Conservation (phyloP, 2,888 invertebrate species). For the Drymonia ruficornis region DNA sequence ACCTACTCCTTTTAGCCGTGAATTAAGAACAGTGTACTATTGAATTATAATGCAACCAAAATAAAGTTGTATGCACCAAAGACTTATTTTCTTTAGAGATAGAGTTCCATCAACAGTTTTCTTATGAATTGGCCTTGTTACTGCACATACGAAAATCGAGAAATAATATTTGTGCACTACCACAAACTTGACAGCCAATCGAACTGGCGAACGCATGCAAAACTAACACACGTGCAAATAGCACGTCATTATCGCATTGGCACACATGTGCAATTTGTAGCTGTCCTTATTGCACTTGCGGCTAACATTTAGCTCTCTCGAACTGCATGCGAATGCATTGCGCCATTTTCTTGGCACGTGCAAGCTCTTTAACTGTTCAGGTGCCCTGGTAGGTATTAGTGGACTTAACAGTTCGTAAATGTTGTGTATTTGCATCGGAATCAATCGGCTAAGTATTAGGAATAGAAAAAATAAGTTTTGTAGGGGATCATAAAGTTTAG, state of each 20-base stretch:
- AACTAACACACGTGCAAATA: constrained; percentile 44
- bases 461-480: no score
- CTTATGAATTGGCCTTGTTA: not conserved
- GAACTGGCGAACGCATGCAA: constrained; percentile 46
- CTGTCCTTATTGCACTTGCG: constrained; percentile 64
- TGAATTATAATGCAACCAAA: no score
- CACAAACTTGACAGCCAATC: constrained; percentile 49
- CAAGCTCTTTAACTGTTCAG: constrained; percentile 60
- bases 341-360: constrained; percentile 62
- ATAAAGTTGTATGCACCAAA: not conserved
- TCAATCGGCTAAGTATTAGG: not conserved
- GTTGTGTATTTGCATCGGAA: constrained; percentile 5
- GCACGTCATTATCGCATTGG: constrained; percentile 54
- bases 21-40: no score
- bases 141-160: constrained; percentile 26
- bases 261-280: constrained; percentile 53
- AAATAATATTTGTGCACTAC: constrained; percentile 35
- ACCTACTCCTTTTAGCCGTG: no score
- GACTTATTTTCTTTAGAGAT: not conserved
- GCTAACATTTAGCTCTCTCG: constrained; percentile 45
- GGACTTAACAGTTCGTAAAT: constrained; percentile 54
- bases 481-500: no score
- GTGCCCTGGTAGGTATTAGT: constrained; percentile 67
- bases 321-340: constrained; percentile 70
- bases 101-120: no score